These are phyloP conservation scores for Alces alces DNA, from an alignment of 2,113 vertebrate species.

Conservation along the genomic window DNA sequence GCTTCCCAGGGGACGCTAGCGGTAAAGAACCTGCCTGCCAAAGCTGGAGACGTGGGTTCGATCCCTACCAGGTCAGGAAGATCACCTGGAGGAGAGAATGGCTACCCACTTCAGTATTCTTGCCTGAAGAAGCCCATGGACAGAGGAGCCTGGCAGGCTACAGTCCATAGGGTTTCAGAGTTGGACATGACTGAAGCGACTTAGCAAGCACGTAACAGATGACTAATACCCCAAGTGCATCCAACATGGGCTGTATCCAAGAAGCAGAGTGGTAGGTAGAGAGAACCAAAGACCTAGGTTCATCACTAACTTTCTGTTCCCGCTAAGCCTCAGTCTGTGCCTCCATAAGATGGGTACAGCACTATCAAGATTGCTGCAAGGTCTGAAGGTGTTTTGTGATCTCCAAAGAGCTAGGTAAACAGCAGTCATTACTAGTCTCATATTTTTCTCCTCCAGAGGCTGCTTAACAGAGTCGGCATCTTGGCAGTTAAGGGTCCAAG, in stretches of 20 bases:
- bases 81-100: neutral
- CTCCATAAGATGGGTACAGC: neutral
- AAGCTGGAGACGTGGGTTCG: neutral
- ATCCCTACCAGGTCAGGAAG: neutral
- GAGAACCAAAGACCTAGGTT: neutral
- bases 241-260: neutral
- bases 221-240: neutral
- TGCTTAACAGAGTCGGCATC: neutral
- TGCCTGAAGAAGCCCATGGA: neutral
- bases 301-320: neutral
- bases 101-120: neutral
- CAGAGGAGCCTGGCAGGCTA: neutral
- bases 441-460: neutral
- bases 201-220: neutral
- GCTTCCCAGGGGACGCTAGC: neutral
- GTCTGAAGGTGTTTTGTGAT: neutral
- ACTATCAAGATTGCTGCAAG: neutral
- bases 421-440: neutral
- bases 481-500: neutral
- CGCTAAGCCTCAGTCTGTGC: neutral
- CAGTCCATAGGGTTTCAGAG: neutral
- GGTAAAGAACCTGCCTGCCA: neutral
- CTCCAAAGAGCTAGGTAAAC: neutral
- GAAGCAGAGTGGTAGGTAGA: neutral
- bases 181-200: accelerated